Base-by-base conservation (phyloP, 2,113 vertebrate species). In the Columba livia region DNA sequence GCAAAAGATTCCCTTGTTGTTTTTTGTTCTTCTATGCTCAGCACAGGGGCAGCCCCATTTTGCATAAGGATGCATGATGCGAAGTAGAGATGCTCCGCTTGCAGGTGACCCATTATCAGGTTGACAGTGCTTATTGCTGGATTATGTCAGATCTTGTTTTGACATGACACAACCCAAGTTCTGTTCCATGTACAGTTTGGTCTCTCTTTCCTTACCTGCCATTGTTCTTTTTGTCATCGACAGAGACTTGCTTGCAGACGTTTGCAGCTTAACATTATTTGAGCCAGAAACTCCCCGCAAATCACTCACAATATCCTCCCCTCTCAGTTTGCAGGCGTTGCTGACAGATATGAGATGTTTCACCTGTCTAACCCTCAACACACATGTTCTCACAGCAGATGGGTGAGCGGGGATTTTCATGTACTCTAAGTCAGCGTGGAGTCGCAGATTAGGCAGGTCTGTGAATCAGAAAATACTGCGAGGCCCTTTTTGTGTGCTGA, bases 331-430 rank as follows among this genome's bases (percentile, higher is more conserved):
- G 61, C 82, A 92, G 62, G 25, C 57, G 5, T 2, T 81, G 88
- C 40, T 97, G 95, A 96, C 89, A 95, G 93, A 88, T 85, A 72
- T 0, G 48, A 89, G 79, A 81, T 66, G 50, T 94, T 95, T 94
- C 90, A 95, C 83, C 95, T 93, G 85, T 62, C 78, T 88, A 83
- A 89, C 67, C 85, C 74, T 92, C 92, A 86, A 53, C 60, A 66
- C 66, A 74, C 82, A 29, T 75, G 90, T 93, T 97, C 89, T 90
- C 92, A 60, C 51, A 83, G 65, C 34, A 56, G 61, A 93, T 21
- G 81, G 74, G 48, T 23, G 42, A 94, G 71, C 42, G 44, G 66
- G 75, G 40, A 70, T 72, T 79, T 94, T 89, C 75, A 11, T 40
- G 67, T 69, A 16, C 84, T 81, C 79, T 10, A 51, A 83, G 67